phyloP scores from a whole-genome alignment of 2,888 invertebrate species.

The Selenia dentaria region DNA sequence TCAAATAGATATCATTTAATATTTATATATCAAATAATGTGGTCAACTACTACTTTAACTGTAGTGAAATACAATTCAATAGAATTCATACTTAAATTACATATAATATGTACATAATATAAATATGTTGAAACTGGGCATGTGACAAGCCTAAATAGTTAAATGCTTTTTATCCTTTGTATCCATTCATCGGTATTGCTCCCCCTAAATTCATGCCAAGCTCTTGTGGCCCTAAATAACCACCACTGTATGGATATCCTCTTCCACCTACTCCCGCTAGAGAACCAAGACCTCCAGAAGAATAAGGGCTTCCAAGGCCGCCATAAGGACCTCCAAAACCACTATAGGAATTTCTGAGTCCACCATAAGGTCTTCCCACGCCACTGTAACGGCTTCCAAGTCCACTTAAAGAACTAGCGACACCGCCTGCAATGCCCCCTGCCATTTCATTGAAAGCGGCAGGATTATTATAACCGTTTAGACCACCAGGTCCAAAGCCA shows the following conservation, averaged over 20 bases:
- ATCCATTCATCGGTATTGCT: background rate
- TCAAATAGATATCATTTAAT: too few relatives aligned
- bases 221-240: too few relatives aligned
- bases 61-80: too few relatives aligned
- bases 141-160: background rate
- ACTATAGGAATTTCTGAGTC: background rate
- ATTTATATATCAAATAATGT: too few relatives aligned
- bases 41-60: too few relatives aligned
- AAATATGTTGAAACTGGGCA: too few relatives aligned
- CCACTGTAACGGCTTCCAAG: background rate
- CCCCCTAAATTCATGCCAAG: background rate
- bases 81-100: too few relatives aligned
- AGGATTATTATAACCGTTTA: background rate
- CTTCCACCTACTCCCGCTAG: background rate
- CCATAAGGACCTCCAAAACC: background rate
- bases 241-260: too few relatives aligned
- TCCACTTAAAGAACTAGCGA: constrained; percentile 2
- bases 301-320: background rate
- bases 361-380: background rate
- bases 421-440: constrained; percentile 7
- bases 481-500: background rate
- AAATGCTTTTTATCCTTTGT: background rate
- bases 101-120: too few relatives aligned
- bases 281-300: background rate
- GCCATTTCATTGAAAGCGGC: background rate